Evolutionary conservation across 2,113 vertebrate genomes (phyloP), one percentile per base, ranked within the genome.

Genomic region (Chaetodon auriga): DNA sequence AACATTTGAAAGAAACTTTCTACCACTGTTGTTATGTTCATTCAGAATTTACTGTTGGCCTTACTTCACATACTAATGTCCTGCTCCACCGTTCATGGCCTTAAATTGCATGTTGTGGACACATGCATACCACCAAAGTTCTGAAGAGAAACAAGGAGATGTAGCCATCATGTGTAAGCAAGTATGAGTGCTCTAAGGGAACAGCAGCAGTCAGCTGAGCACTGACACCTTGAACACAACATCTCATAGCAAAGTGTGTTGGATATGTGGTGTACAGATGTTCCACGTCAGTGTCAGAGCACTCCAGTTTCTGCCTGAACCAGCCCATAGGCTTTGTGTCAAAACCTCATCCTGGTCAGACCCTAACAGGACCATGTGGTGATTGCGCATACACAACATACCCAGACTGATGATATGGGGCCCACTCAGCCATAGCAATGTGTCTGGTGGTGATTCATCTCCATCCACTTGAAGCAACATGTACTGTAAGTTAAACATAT

Each of bases 341-440:
- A 76, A 48, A 75, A 60, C 9, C 35, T 58, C 51, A 25, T 66
- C 62, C 43, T 51, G 25, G 4, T 49, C n/a, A 21, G 45, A 68
- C 38, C 65, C 15, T 81, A 62, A 88, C 75, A 81, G 46, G 51
- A 49, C 68, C 46, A 68, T 82, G 64, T 72, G 75, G 75, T 23
- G 68, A 82, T 68, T 55, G 36, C 5, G 5, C 64, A 84, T 68
- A 60, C 73, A 70, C 41, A 48, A 43, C 82, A 83, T 81, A 63
- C 30, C 53, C 86, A 77, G 78, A 85, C 80, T 57, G 78, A 73
- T 80, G 82, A 87, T 79, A 41, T 9, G 62, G 80, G 72, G 61
- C 60, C 58, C 71, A 64, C 62, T 82, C 41, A 66, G 60, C 80
- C 55, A 63, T 85, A 64, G 58, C 75, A 78, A 76, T 9, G 46